Conservation (phyloP, 2,888 invertebrate genomes). For the Sympetrum striolatum region DNA sequence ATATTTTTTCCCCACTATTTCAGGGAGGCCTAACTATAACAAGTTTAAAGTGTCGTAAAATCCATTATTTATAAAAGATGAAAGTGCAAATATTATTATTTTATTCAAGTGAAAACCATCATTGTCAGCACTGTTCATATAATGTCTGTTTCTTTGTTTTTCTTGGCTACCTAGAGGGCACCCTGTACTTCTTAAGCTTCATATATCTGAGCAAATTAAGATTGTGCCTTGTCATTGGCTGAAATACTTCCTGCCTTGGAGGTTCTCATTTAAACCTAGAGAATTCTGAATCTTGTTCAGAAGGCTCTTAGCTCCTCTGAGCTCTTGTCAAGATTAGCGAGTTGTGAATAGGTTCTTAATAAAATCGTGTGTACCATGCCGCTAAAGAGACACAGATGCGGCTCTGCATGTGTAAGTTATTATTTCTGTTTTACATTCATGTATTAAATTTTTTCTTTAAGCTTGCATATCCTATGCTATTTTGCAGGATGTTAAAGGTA, state of each 20-base stretch:
- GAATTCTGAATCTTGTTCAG: neutral
- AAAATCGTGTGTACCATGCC: neutral
- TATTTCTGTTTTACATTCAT: neutral
- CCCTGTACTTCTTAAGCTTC: constrained; percentile 23
- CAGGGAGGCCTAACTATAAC: no score
- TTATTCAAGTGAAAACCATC: no score
- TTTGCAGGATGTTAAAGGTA: no score
- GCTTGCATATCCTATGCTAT: constrained; percentile 52
- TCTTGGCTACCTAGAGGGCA: constrained; percentile 34
- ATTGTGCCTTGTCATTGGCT: constrained; percentile 18
- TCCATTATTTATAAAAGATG: no score
- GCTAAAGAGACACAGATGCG: neutral
- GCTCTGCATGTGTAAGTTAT: neutral
- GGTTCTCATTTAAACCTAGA: constrained; percentile 3
- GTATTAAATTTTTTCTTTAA: constrained; percentile 61
- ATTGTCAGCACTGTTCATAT: constrained; percentile 1
- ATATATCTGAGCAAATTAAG: constrained; percentile 31
- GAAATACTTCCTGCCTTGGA: constrained; percentile 1
- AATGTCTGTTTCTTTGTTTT: constrained; percentile 9
- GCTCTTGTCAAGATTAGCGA: neutral
- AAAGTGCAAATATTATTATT: no score
- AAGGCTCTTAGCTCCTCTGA: neutral
- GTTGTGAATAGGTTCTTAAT: neutral
- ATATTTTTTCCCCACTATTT: no score
- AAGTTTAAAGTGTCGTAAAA: no score